These are phyloP conservation scores for Grantiella picta DNA, from an alignment of 2,113 vertebrate species.

Conservation along the genomic window DNA sequence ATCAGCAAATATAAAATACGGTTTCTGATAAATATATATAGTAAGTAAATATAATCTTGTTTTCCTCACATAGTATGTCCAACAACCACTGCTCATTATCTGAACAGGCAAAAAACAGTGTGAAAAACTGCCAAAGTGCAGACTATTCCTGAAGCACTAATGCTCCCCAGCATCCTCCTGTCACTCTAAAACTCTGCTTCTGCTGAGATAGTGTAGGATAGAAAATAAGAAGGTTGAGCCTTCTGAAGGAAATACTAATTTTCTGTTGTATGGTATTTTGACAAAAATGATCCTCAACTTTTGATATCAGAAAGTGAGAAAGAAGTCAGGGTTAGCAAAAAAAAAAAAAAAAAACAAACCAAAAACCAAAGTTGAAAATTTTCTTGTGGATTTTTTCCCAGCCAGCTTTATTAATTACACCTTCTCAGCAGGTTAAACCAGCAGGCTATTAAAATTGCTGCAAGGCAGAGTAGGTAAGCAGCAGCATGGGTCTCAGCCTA, in stretches of 20 bases:
- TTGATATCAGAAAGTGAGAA: background rate
- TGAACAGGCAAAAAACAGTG: background rate
- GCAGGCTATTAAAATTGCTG: constrained; percentile 48
- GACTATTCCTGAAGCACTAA: background rate
- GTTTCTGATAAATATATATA: background rate
- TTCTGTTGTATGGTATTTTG: background rate
- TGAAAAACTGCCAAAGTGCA: background rate
- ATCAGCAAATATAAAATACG: background rate
- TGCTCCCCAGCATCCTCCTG: background rate
- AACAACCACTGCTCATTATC: background rate
- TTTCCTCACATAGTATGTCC: background rate
- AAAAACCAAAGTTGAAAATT: background rate
- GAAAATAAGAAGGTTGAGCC: background rate
- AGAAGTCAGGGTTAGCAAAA: background rate
- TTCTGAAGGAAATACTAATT: background rate
- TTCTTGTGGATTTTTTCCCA: background rate
- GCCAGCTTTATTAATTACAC: constrained; percentile 58
- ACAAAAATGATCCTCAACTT: background rate
- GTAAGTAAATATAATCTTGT: background rate
- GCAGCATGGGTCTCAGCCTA: constrained; percentile 2
- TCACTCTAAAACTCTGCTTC: background rate
- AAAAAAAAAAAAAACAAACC: no score
- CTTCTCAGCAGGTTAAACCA: constrained; percentile 53
- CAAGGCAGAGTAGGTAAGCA: constrained; percentile 49
- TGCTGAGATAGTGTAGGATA: background rate